These are phyloP conservation scores for Clarias laeviceps DNA, from an alignment of 2,797 vertebrate genomes.

Conservation along the genomic window DNA sequence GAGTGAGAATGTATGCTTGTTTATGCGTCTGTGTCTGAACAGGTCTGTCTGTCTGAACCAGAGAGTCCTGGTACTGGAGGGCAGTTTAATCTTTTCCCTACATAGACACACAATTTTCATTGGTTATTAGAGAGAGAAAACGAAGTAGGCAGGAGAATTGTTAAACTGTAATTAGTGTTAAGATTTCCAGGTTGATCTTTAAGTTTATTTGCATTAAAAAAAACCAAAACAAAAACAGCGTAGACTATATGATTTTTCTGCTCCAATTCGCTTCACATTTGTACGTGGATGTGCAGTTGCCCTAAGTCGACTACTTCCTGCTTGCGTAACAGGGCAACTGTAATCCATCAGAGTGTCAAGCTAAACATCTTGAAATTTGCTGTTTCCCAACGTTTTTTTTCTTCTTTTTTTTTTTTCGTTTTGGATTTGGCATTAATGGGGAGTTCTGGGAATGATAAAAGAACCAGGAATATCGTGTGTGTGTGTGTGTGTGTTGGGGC, in stretches of 20 bases:
- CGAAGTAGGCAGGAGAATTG: not conserved
- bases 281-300: slow-evolving; percentile 7
- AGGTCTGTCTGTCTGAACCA: slow-evolving; percentile 8
- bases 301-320: not conserved
- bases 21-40: slow-evolving; percentile 8
- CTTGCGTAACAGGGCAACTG: not conserved
- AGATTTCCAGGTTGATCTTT: slow-evolving; percentile 17
- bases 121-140: not conserved
- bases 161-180: not conserved
- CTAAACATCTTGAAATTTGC: not conserved
- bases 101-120: not conserved
- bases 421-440: slow-evolving; percentile 18
- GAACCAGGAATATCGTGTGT: not conserved
- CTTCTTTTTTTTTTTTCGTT: not conserved
- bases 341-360: not conserved
- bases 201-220: not conserved
- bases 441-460: not conserved
- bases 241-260: not conserved
- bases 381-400: no score
- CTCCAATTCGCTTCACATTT: not conserved
- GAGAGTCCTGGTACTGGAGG: not conserved
- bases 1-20: slow-evolving; percentile 58
- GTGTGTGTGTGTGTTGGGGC: not conserved
- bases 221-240: not conserved
- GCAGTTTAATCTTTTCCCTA: not conserved